Evolutionary conservation across 2,113 vertebrate genomes (phyloP), one percentile per base, ranked within the genome.

Genomic region (Pterocles orientalis): DNA sequence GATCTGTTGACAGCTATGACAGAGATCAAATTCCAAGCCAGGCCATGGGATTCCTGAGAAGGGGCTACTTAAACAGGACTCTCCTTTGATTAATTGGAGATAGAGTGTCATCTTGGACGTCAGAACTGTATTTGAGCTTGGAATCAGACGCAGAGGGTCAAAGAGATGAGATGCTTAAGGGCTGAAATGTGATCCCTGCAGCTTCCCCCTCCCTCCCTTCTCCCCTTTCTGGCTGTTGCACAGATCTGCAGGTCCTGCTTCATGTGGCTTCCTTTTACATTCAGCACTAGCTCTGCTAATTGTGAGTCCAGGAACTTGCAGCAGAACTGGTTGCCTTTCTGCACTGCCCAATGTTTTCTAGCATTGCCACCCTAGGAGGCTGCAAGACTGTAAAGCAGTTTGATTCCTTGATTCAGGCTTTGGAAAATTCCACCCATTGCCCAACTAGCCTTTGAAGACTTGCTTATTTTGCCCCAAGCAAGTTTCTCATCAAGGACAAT

Each of bases 1-100:
- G 90, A 94, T 95, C 95, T 94, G 93, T 92, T 95, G 96, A 97
- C 96, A 96, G 96, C 71, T 92, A 79, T 86, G 89, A 77, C 91
- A 70, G 68, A 93, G 95, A 95, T 96, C 87, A 47, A 90, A 94
- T 97, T 96, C 95, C 91, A 95, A 45, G 84, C 82, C 82, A 92
- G 72, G 79, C 86, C 86, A 86, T 95, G 83, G 81, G 88, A 95
- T 94, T 95, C 92, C 93, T 90, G 90, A 76, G 78, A 69, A 81
- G 80, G 89, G 93, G 73, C 93, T 91, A 47, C 90, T 95, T 48
- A 79, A 91, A 95, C 78, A 92, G 94, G 93, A 78, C 94, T 88
- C 65, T 79, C 69, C 93, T 95, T 95, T 85, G 93, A 94, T 96
- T 97, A 96, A 96, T 89, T 50, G 86, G 72, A 68, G 90, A 82